phyloP scores from a whole-genome alignment of 2,888 invertebrate genomes.

The Cephus pygmeus region DNA sequence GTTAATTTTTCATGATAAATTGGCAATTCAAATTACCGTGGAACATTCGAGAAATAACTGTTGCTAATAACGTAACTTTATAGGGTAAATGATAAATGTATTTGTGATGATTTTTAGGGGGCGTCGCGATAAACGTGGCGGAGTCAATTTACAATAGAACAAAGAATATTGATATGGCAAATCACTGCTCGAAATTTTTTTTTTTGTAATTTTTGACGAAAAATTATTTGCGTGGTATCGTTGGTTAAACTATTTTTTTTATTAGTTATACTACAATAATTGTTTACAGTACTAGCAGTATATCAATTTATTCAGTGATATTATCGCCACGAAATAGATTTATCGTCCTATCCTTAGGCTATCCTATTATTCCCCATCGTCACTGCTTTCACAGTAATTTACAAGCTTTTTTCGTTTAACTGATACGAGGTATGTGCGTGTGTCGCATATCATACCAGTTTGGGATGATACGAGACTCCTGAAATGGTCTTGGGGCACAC shows the following conservation, averaged over 20 bases:
- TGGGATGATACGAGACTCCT: neutral
- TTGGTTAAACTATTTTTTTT: too few species aligned
- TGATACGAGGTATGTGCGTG: neutral
- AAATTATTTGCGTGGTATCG: too few species aligned
- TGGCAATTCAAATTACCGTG: neutral
- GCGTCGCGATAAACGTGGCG: too few species aligned
- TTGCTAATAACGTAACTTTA: neutral
- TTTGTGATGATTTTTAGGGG: too few species aligned
- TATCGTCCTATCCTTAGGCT: neutral
- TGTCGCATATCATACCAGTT: neutral
- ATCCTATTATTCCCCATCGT: neutral
- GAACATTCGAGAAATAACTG: neutral
- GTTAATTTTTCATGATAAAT: neutral
- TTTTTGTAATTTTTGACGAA: too few species aligned
- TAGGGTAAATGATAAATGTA: neutral
- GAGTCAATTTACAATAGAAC: neutral
- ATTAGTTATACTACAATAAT: too few species aligned
- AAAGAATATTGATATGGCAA: neutral
- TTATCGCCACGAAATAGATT: neutral
- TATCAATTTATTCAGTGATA: neutral
- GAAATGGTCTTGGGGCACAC: neutral
- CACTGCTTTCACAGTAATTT: neutral
- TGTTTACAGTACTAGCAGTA: neutral
- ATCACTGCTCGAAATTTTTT: neutral
- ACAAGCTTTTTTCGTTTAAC: neutral